Percentiles rank a stretch among this genome's conserved stretches.
Conservation (phyloP, 2,888 invertebrate genomes). For the Isotomurus palustris region DNA sequence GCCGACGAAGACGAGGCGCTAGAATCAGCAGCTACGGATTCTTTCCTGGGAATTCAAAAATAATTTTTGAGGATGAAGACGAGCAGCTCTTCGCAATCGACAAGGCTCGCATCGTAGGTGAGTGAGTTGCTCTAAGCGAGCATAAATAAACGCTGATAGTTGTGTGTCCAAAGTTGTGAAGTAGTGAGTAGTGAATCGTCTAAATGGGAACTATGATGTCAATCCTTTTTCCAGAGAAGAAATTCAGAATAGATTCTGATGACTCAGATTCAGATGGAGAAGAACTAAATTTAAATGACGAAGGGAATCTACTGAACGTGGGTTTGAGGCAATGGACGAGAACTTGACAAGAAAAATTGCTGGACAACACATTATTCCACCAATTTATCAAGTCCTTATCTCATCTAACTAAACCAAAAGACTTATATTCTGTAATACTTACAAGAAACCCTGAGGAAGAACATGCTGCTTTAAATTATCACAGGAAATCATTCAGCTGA, state of each 20-base stretch:
- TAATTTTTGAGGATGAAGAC: constrained; percentile 45
- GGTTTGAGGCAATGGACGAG: constrained; percentile 40
- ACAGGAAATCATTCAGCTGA: neutral
- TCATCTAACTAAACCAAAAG: constrained; percentile 2
- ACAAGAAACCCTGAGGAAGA: too few relatives aligned
- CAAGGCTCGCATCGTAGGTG: constrained; percentile 38
- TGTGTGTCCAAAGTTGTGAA: neutral
- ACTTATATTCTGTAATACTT: too few relatives aligned
- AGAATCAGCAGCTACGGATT: constrained; percentile 38
- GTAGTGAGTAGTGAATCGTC: constrained; percentile 4
- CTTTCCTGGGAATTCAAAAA: constrained; percentile 39
- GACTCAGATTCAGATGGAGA: constrained; percentile 30
- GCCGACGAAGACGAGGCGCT: constrained; percentile 26
- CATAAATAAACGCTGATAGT: too few relatives aligned
- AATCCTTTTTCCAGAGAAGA: constrained; percentile 33
- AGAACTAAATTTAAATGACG: constrained; percentile 21
- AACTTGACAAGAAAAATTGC: constrained; percentile 14
- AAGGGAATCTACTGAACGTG: constrained; percentile 18
- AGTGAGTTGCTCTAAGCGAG: neutral
- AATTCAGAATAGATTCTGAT: constrained; percentile 41
- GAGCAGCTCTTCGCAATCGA: constrained; percentile 41
- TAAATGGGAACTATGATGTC: constrained; percentile 8
- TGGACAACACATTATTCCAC: neutral
- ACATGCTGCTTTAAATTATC: too few relatives aligned
- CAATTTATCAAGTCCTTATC: neutral